These are phyloP conservation scores for Furnarius figulus DNA, from an alignment of 2,113 vertebrate genomes.

Conservation along the genomic window DNA sequence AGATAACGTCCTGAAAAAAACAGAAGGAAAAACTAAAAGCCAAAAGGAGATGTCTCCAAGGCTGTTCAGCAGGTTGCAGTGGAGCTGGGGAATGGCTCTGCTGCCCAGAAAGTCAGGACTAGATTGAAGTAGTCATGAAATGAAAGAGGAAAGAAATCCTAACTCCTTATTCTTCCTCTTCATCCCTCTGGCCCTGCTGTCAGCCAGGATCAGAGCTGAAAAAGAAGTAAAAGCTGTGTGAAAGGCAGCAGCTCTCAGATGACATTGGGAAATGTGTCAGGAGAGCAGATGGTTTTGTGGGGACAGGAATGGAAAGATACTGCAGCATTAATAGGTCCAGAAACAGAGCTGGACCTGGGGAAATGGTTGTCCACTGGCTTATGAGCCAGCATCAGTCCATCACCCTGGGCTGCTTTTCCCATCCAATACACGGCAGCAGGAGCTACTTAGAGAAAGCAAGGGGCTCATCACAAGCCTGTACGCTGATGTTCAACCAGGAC, in stretches of 20 bases:
- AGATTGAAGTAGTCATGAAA: background rate
- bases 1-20: background rate
- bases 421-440: too few species aligned
- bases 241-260: background rate
- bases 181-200: background rate
- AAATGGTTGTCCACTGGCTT: rapidly evolving
- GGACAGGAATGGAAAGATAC: background rate
- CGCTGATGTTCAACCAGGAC: background rate
- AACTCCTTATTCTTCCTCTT: background rate
- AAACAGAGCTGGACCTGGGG: background rate
- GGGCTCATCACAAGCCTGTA: background rate
- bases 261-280: background rate
- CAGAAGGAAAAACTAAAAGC: background rate
- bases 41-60: background rate
- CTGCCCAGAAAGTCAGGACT: background rate
- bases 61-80: background rate
- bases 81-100: background rate
- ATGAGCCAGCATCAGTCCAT: background rate
- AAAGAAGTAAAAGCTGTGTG: background rate
- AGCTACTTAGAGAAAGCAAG: background rate
- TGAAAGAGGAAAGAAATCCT: background rate
- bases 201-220: background rate
- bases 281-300: background rate
- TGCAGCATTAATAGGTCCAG: rapidly evolving
- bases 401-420: background rate